A percentile compares a stretch with the other conserved stretches of the same genome.
Conservation (phyloP, 2,888 invertebrate species). For the Pachymerium ferrugineum region DNA sequence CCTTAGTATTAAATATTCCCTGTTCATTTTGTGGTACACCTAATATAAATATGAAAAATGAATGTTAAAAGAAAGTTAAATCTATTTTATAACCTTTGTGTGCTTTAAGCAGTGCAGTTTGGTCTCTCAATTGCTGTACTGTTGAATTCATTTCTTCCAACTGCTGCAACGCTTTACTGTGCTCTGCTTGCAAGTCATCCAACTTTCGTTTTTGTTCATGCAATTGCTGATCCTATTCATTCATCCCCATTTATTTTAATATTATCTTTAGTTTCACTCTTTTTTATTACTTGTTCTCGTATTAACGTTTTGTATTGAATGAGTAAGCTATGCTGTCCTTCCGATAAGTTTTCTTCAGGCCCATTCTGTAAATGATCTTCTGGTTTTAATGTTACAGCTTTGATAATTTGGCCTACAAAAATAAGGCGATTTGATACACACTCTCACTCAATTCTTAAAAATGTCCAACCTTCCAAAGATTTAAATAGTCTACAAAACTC, state of each 20-base stretch:
- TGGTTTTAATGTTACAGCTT: slow-evolving; percentile 43
- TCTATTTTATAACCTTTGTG: slow-evolving; percentile 40
- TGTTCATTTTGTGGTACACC: neutral
- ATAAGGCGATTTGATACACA: too few relatives aligned
- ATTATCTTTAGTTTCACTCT: slow-evolving; percentile 33
- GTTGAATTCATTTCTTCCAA: slow-evolving; percentile 64
- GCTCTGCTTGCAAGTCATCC: slow-evolving; percentile 41
- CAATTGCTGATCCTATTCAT: slow-evolving; percentile 46
- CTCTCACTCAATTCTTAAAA: slow-evolving; percentile 8
- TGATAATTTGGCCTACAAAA: slow-evolving; percentile 46
- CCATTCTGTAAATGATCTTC: slow-evolving; percentile 39
- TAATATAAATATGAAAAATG: too few relatives aligned
- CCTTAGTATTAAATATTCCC: neutral
- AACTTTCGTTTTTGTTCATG: slow-evolving; percentile 42
- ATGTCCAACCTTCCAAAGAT: slow-evolving; percentile 49
- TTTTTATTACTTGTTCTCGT: slow-evolving; percentile 71
- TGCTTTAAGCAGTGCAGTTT: slow-evolving; percentile 77
- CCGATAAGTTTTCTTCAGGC: slow-evolving; percentile 46
- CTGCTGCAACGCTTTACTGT: slow-evolving; percentile 45
- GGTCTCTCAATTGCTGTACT: slow-evolving; percentile 72
- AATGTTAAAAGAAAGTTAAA: neutral
- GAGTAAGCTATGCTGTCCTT: slow-evolving; percentile 53
- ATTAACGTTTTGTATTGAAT: slow-evolving; percentile 85
- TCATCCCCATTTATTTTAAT: neutral
- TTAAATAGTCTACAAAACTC: slow-evolving; percentile 92